Base-by-base conservation (phyloP, 2,113 vertebrate genomes). In the Notarius quadriscutis region DNA sequence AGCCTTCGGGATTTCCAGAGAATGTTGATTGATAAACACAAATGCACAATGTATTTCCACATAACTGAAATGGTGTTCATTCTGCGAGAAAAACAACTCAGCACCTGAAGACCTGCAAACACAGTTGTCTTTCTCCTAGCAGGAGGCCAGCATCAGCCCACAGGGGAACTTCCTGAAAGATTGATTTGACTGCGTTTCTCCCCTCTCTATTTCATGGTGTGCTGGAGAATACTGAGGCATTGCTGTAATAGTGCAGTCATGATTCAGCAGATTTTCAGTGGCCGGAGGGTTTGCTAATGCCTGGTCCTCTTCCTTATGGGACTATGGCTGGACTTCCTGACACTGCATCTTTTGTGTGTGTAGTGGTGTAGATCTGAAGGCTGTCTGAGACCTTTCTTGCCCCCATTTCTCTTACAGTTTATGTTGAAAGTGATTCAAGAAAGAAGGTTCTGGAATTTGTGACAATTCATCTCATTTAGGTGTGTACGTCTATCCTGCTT, bases 321-420 rank as follows among this genome's bases (percentile, higher is more conserved):
- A 74, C 60, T 22, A 62, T 91, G 90, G 90, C 91, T 93, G 90
- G 92, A 93, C 92, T 93, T 94, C 93, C 94, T 95, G 94, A 95
- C 93, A 94, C 92, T 94, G 94, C 93, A 91, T 79, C 92, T 92
- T 88, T 55, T 48, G n/a, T 53, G 67, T 53, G 48, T 41, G 27
- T 65, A 50, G n/a, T 67, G 15, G 58, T 53, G 58, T 83, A 48
- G 53, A 53, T 90, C 71, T 86, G 83, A 27, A 41, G 63, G 50
- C 71, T 84, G 84, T 81, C 63, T 30, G 67, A 85, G 53, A 85
- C 78, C 51, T 78, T n/a, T 60, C 30, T 27, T 78, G 50, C 60
- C 78, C 57, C 60, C 6, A 58, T 79, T 71, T 87, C 41, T 71
- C 53, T 15, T 84, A 20, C 53, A 72, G 67, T 72, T 57, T 34